Base-by-base conservation (phyloP, 1,140 invertebrate species). In the Rhagoletis pomonella region DNA sequence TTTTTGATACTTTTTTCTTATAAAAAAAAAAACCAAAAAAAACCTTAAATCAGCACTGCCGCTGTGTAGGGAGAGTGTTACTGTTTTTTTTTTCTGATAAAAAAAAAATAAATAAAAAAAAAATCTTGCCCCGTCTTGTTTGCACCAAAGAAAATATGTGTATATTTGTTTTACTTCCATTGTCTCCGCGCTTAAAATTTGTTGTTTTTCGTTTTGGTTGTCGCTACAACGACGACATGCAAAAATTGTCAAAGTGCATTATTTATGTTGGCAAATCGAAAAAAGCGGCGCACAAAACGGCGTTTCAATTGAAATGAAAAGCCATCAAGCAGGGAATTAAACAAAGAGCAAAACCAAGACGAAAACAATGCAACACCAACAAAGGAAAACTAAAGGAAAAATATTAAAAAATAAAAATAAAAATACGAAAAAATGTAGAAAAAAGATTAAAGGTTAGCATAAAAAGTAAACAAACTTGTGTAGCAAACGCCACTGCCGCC, bases 241-340 rank as follows among this genome's bases (percentile, higher is more conserved):
- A 81, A 81, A 81, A 81, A 81, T 81, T 81, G 73, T 81, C 73
- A 81, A 81, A 81, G 73, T 81, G 73, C 73, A 81, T 81, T 81
- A 81, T 81, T 81, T 81, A 81, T 81, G 73, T 73, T 81, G 73
- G n/a, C n/a, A 19, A 81, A 81, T 4, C 73, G 19, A 6, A 81
- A 81, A 81, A 67, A 29, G 64, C 60, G 60, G 60, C n/a, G 60
- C 60, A 62, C 64, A 50, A 81, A 58, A 14, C 47, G n/a, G 47
- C 17, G 12, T 58, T 58, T 81, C n/a, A 81, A 9, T 81, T 81
- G 73, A 81, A 58, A 81, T 81, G 73, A 81, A 81, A 81, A 81
- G 73, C 47, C 73, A 81, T 14, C 73, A 81, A n/a, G 47, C 73
- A 50, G 29, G n/a, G 73, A 81, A 81, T 58, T 1, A 50, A 19